Evolutionary conservation across 2,797 vertebrate species (phyloP).

Genomic region (Aulostomus chinensis): DNA sequence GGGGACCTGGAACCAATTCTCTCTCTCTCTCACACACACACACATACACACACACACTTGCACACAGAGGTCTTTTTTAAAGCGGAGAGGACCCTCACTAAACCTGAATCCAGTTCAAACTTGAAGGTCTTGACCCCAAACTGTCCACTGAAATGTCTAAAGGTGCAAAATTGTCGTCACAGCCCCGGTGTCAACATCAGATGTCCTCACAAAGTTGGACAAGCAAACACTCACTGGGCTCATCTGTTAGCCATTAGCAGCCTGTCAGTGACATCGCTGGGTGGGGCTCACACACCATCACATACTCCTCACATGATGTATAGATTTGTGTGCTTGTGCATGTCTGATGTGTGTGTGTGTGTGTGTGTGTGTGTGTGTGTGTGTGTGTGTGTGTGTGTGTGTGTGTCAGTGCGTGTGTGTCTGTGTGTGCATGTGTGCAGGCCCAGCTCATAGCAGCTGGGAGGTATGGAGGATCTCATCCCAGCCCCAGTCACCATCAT

Average conservation of each 20-base stretch:
- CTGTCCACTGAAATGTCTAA: too few relatives aligned
- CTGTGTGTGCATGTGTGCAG: too few relatives aligned
- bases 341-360: background rate
- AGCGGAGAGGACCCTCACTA: background rate
- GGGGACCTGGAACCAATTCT: too few relatives aligned
- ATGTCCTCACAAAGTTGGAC: background rate
- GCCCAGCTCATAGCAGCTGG: too few relatives aligned
- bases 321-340: constrained; percentile 24
- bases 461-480: too few relatives aligned
- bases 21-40: constrained; percentile 17
- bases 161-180: too few relatives aligned
- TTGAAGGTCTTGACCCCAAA: too few relatives aligned
- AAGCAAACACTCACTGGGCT: background rate
- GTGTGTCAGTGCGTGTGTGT: too few relatives aligned
- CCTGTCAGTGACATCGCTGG: constrained; percentile 47
- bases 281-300: constrained; percentile 40
- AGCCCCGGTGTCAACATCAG: too few relatives aligned
- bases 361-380: background rate
- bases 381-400: constrained; percentile 1
- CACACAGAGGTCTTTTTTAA: background rate
- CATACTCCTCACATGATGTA: constrained; percentile 64
- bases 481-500: too few relatives aligned
- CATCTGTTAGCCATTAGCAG: constrained; percentile 66
- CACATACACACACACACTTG: constrained; percentile 11
- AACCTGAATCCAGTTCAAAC: background rate